A percentile compares a stretch with the other conserved stretches of the same genome.
phyloP scores from a whole-genome alignment of 2,888 invertebrate genomes.

The Eupeodes latifasciatus region DNA sequence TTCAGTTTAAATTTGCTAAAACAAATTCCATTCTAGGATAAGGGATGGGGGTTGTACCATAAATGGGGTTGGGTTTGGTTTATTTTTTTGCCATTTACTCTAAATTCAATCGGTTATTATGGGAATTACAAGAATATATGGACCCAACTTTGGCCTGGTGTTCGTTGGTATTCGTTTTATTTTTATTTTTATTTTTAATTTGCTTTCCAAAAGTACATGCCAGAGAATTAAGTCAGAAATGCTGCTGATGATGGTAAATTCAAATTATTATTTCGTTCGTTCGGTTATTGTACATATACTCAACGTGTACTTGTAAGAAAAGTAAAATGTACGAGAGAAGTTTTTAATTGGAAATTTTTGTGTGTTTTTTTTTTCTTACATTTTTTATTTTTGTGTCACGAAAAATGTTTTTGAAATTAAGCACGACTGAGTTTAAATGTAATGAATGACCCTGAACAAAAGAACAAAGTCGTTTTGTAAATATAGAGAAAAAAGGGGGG shows the following conservation, averaged over 20 bases:
- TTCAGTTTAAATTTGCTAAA: constrained; percentile 63
- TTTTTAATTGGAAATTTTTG: constrained; percentile 40
- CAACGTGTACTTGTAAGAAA: neutral
- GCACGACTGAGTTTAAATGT: constrained; percentile 34
- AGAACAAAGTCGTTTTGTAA: constrained; percentile 14
- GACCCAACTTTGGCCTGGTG: constrained; percentile 49
- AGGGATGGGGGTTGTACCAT: neutral
- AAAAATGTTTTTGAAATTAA: constrained; percentile 31
- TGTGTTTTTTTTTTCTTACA: neutral
- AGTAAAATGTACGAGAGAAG: constrained; percentile 38
- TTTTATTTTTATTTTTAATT: constrained; percentile 62
- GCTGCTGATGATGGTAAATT: constrained; percentile 22
- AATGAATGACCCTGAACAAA: constrained; percentile 32
- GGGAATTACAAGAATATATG: constrained; percentile 59
- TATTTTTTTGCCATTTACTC: constrained; percentile 16
- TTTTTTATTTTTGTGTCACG: constrained; percentile 32
- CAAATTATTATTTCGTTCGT: constrained; percentile 35
- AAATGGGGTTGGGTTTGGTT: constrained; percentile 17
- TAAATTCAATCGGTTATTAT: constrained; percentile 58
- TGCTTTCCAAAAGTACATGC: constrained; percentile 26
- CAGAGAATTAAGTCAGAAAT: constrained; percentile 26
- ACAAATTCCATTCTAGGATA: constrained; percentile 43
- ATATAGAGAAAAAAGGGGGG: neutral
- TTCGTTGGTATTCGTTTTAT: constrained; percentile 44
- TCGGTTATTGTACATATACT: constrained; percentile 13